phyloP scores from a whole-genome alignment of 2,888 invertebrate genomes.

The Agonum fuliginosum region DNA sequence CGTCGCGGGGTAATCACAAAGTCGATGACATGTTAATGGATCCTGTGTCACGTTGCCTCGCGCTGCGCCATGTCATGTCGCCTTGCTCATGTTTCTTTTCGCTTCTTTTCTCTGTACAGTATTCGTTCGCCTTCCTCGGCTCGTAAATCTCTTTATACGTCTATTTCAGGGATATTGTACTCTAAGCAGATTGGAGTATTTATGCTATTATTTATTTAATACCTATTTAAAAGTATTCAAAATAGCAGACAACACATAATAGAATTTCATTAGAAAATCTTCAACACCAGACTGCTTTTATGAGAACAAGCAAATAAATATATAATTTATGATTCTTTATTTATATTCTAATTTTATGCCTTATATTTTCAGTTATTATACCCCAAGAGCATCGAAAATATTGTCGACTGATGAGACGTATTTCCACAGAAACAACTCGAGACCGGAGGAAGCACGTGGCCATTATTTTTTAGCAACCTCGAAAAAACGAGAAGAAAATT shows the following conservation, averaged over 20 bases:
- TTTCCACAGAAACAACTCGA: too few relatives aligned
- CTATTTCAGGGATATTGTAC: slow-evolving; percentile 24
- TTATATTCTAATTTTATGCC: too few relatives aligned
- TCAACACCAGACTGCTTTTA: not conserved
- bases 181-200: slow-evolving; percentile 14
- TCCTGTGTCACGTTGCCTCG: slow-evolving; percentile 12
- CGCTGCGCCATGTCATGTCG: slow-evolving; percentile 25
- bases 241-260: not conserved
- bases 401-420: too few relatives aligned
- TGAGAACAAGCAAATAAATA: too few relatives aligned
- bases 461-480: too few relatives aligned
- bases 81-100: slow-evolving; percentile 31
- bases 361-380: too few relatives aligned
- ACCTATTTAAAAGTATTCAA: slow-evolving; percentile 7
- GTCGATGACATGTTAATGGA: slow-evolving; percentile 50
- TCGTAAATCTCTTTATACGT: slow-evolving; percentile 39
- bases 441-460: too few relatives aligned
- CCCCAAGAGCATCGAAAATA: too few relatives aligned
- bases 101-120: slow-evolving; percentile 8
- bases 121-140: not conserved
- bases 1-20: slow-evolving; percentile 34
- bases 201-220: slow-evolving; percentile 18
- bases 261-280: too few relatives aligned
- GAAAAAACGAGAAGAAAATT: too few relatives aligned
- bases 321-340: too few relatives aligned